A percentile compares a stretch with the other conserved stretches of the same genome.
These are phyloP conservation scores for Fragum whitleyi DNA, from an alignment of 2,888 invertebrate genomes.

Conservation along the genomic window DNA sequence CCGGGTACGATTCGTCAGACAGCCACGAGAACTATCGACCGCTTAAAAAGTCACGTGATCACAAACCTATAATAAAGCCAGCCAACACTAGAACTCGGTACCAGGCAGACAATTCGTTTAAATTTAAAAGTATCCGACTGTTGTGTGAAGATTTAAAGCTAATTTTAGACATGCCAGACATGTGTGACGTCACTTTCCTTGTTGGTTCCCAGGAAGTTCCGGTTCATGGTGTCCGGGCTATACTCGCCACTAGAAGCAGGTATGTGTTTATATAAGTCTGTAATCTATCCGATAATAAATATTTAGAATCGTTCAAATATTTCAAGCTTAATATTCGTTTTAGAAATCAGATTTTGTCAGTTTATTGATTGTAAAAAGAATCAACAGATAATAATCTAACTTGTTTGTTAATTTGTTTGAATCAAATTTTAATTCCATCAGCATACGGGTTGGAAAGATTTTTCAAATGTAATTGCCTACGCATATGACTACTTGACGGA, in stretches of 20 bases:
- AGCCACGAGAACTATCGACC: neutral
- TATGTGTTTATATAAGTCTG: slow-evolving; percentile 14
- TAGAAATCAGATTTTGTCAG: neutral
- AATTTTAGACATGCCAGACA: slow-evolving; percentile 57
- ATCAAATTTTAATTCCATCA: too few species aligned
- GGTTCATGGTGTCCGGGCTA: slow-evolving; percentile 54
- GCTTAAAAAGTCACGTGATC: slow-evolving; percentile 9
- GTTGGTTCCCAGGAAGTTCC: slow-evolving; percentile 44
- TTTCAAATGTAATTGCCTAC: too few species aligned
- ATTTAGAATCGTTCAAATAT: neutral
- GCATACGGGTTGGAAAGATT: too few species aligned
- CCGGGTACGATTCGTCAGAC: slow-evolving; percentile 58
- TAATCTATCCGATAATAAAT: neutral
- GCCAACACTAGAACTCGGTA: slow-evolving; percentile 2
- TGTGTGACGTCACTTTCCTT: slow-evolving; percentile 64
- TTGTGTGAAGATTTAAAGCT: slow-evolving; percentile 49
- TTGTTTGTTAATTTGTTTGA: too few species aligned
- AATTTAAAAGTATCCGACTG: slow-evolving; percentile 44
- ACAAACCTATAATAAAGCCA: neutral
- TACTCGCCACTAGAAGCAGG: slow-evolving; percentile 55
- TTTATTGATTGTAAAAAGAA: too few species aligned
- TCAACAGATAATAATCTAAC: too few species aligned
- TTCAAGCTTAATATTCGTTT: neutral
- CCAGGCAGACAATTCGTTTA: slow-evolving; percentile 14
- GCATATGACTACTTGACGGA: too few species aligned